Percentiles rank a stretch among this genome's conserved stretches.
Evolutionary conservation across 2,888 invertebrate genomes (phyloP).

Genomic region (Biston stratarius): DNA sequence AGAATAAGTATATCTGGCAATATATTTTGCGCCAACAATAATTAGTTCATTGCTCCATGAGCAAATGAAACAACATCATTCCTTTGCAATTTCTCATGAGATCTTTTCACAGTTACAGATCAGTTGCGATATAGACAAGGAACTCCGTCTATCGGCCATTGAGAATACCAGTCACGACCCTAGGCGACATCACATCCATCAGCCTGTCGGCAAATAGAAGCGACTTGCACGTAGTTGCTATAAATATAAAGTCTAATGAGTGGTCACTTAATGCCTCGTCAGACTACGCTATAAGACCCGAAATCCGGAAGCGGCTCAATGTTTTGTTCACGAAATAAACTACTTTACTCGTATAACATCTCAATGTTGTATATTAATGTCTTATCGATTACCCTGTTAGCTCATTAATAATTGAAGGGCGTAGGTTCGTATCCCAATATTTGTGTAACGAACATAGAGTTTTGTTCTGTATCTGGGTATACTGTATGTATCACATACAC

Average conservation of each 20-base stretch:
- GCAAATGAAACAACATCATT: not conserved
- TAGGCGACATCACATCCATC: conserved; percentile 67
- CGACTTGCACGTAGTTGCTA: conserved; percentile 66
- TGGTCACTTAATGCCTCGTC: conserved; percentile 19
- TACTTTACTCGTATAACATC: not conserved
- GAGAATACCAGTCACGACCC: conserved; percentile 59
- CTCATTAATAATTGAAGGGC: too few relatives aligned
- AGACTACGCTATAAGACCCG: not conserved
- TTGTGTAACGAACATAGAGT: too few relatives aligned
- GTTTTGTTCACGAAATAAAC: not conserved
- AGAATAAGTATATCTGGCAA: not conserved
- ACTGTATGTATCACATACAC: too few relatives aligned
- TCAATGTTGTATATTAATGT: too few relatives aligned
- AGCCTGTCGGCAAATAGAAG: conserved; percentile 60
- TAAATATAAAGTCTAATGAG: conserved; percentile 69
- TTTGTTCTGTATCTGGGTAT: too few relatives aligned
- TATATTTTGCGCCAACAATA: not conserved
- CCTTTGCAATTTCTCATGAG: conserved; percentile 17
- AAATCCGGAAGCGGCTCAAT: not conserved
- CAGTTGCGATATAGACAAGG: conserved; percentile 38
- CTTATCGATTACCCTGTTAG: too few relatives aligned
- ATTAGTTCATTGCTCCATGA: not conserved
- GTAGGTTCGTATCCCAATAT: too few relatives aligned
- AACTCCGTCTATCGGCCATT: conserved; percentile 46
- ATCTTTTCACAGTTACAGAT: conserved; percentile 38